phyloP scores from a whole-genome alignment of 2,797 vertebrate species.

The Acrocephalus scirpaceus region DNA sequence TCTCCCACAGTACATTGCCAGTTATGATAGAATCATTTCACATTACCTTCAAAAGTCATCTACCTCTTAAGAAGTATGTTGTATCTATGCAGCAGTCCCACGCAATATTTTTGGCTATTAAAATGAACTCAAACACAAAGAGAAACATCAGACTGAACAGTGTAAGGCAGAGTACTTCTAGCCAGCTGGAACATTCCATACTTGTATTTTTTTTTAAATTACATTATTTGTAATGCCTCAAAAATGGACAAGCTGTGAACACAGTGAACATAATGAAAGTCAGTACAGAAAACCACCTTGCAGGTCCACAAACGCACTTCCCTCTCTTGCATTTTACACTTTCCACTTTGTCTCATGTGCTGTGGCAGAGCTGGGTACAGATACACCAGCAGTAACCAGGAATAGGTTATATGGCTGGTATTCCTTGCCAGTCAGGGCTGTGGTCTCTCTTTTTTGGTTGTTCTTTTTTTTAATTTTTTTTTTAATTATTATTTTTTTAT shows the following conservation, averaged over 20 bases:
- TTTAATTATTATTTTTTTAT: neutral
- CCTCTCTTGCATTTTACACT: neutral
- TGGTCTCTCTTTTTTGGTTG: neutral
- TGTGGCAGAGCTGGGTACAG: neutral
- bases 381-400: neutral
- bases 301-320: neutral
- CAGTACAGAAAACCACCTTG: neutral
- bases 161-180: neutral
- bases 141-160: neutral
- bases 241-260: neutral
- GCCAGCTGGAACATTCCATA: neutral
- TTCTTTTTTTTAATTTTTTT: too few relatives aligned
- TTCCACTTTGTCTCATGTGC: neutral
- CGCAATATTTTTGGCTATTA: neutral
- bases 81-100: neutral
- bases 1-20: neutral
- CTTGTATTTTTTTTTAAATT: neutral
- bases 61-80: neutral
- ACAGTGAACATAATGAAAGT: neutral
- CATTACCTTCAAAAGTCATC: constrained; percentile 4
- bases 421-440: neutral
- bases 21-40: neutral
- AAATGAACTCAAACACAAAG: neutral
- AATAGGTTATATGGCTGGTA: neutral
- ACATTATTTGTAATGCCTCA: neutral